These are phyloP conservation scores for Diabrotica balteata DNA, from an alignment of 2,888 invertebrate species.

Conservation along the genomic window DNA sequence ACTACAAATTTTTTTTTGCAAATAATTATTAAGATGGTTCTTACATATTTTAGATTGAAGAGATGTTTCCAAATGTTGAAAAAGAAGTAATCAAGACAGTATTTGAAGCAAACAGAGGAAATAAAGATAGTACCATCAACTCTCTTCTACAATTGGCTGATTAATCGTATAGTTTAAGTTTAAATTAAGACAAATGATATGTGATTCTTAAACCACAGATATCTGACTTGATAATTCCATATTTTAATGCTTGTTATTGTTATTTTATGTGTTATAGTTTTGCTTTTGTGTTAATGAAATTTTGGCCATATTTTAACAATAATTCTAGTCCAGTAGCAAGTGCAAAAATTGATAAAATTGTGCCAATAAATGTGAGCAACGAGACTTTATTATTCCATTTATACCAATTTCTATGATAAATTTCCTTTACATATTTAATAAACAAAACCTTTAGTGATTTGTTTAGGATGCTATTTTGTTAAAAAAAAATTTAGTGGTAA, in stretches of 20 bases:
- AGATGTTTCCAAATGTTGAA: constrained; percentile 97
- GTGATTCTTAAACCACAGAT: constrained; percentile 15
- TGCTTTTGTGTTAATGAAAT: constrained; percentile 3
- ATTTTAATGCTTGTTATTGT: constrained; percentile 22
- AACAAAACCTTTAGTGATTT: too few species aligned
- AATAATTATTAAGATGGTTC: not conserved
- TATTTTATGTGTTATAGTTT: constrained; percentile 16
- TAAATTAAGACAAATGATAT: constrained; percentile 5
- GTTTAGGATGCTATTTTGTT: too few species aligned
- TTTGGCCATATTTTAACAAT: constrained; percentile 19
- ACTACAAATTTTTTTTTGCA: too few species aligned
- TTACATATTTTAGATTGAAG: constrained; percentile 73
- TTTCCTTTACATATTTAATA: too few species aligned
- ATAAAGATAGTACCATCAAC: constrained; percentile 90
- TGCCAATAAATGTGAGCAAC: constrained; percentile 20
- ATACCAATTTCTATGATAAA: too few species aligned
- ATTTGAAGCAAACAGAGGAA: constrained; percentile 85
- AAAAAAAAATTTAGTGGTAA: too few species aligned
- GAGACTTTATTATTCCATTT: too few species aligned
- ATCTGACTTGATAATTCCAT: constrained; percentile 19
- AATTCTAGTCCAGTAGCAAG: constrained; percentile 15
- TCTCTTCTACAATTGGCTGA: constrained; percentile 88
- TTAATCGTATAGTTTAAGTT: constrained; percentile 53
- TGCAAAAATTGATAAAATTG: constrained; percentile 6
- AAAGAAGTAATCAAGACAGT: constrained; percentile 91